Conservation (phyloP, 1,140 invertebrate genomes). For the Drosophila tropicalis region DNA sequence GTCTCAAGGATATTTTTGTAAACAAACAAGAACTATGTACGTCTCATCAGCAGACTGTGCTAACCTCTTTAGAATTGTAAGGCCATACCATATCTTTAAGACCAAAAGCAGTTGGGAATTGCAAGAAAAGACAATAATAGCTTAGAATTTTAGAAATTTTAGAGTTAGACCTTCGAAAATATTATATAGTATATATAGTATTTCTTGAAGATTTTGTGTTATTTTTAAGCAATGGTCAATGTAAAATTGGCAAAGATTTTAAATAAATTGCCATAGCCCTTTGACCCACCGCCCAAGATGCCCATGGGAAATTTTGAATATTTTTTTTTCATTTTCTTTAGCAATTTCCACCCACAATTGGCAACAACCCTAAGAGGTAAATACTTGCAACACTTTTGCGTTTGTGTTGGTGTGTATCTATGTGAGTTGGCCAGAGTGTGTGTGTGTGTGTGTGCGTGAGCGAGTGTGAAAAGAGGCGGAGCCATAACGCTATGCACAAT, state of each 20-base stretch:
- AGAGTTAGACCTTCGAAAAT: too few relatives aligned
- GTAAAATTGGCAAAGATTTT: neutral
- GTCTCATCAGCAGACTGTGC: too few relatives aligned
- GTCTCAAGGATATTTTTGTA: too few relatives aligned
- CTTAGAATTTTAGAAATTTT: too few relatives aligned
- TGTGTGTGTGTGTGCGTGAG: conserved; percentile 12
- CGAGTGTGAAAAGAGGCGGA: conserved; percentile 41
- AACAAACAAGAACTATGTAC: too few relatives aligned
- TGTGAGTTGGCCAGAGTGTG: conserved; percentile 46
- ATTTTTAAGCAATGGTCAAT: too few relatives aligned
- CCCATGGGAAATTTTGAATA: neutral
- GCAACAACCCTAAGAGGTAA: conserved; percentile 17
- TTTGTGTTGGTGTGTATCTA: conserved; percentile 75
- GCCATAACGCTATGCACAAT: conserved; percentile 30
- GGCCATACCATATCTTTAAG: too few relatives aligned
- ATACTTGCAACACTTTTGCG: neutral
- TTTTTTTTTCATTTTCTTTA: conserved; percentile 7
- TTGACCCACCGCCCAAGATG: neutral
- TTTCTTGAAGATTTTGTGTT: too few relatives aligned
- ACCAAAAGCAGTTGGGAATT: too few relatives aligned
- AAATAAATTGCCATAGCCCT: neutral
- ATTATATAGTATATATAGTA: too few relatives aligned
- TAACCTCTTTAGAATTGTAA: too few relatives aligned
- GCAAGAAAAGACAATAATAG: too few relatives aligned
- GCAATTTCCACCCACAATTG: conserved; percentile 15